Evolutionary conservation across 92 coral and sea anemone genomes (phyloP).

Genomic region (Parazoanthus atlanticus): DNA sequence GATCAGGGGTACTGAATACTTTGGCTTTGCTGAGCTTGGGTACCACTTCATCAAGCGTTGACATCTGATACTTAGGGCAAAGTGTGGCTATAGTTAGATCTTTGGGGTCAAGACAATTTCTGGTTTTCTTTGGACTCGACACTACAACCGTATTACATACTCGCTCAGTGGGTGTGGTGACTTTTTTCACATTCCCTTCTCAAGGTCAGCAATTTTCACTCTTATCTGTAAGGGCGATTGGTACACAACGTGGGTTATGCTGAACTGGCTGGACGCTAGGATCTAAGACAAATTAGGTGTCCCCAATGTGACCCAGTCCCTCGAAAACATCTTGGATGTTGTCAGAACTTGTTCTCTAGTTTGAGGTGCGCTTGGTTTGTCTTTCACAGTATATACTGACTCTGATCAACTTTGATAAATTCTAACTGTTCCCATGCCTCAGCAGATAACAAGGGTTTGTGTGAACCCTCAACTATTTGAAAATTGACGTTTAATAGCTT

Average conservation of each 20-base stretch:
- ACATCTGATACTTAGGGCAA: constrained; percentile 1
- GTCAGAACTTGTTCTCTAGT: constrained; percentile 8
- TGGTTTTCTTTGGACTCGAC: too few relatives aligned
- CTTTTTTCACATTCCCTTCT: constrained; percentile 42
- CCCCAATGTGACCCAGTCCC: constrained; percentile 55
- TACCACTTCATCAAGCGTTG: neutral
- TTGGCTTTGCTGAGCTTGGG: neutral
- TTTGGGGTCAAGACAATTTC: too few relatives aligned
- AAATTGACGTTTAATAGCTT: too few relatives aligned
- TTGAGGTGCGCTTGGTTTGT: neutral
- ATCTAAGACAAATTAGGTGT: too few relatives aligned
- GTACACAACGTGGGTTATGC: constrained; percentile 41
- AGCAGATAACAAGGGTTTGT: constrained; percentile 43
- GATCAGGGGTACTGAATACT: neutral
- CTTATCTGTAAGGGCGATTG: constrained; percentile 45
- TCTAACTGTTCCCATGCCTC: constrained; percentile 24
- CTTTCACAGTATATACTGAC: neutral
- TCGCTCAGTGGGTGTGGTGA: constrained; percentile 34
- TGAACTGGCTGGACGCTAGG: constrained; percentile 41
- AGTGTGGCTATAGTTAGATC: constrained; percentile 25
- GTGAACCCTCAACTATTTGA: too few relatives aligned
- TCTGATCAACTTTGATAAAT: neutral
- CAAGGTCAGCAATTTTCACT: constrained; percentile 47
- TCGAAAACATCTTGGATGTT: neutral
- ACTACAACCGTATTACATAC: constrained; percentile 37